Conservation (phyloP, 2,113 vertebrate genomes). For the Condylura cristata region DNA sequence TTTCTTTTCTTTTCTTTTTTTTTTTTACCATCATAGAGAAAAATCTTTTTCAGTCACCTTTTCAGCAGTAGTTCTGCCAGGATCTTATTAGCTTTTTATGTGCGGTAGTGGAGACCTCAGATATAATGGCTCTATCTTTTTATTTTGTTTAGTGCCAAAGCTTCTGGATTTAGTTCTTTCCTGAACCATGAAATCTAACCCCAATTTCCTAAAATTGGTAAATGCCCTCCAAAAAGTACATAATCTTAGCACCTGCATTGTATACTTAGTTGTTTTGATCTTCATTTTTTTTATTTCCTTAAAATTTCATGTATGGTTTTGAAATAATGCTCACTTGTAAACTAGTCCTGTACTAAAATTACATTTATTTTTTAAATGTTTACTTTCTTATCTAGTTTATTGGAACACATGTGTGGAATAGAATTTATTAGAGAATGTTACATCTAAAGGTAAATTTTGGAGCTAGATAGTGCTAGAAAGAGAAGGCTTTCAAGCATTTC, state of each 20-base stretch:
- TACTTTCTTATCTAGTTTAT: background rate
- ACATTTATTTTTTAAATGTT: background rate
- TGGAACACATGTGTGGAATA: background rate
- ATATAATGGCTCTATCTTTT: rapidly evolving
- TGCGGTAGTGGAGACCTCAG: background rate
- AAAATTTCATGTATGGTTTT: background rate
- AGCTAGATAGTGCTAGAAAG: background rate
- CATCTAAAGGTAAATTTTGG: background rate
- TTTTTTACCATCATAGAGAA: no score
- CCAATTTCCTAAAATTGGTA: background rate
- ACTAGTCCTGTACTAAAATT: background rate
- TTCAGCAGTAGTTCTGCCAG: background rate
- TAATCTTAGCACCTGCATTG: background rate
- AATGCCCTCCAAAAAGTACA: background rate
- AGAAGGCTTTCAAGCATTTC: background rate
- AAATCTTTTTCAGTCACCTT: background rate
- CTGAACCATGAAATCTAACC: background rate
- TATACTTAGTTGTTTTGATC: background rate
- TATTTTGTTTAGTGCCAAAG: background rate
- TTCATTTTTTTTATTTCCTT: background rate
- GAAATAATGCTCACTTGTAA: background rate
- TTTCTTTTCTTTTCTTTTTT: no score
- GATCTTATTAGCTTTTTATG: background rate
- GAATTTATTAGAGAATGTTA: background rate
- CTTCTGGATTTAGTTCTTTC: background rate